These are phyloP conservation scores for Trialeurodes vaporariorum DNA, from an alignment of 1,140 invertebrate genomes.

Conservation along the genomic window DNA sequence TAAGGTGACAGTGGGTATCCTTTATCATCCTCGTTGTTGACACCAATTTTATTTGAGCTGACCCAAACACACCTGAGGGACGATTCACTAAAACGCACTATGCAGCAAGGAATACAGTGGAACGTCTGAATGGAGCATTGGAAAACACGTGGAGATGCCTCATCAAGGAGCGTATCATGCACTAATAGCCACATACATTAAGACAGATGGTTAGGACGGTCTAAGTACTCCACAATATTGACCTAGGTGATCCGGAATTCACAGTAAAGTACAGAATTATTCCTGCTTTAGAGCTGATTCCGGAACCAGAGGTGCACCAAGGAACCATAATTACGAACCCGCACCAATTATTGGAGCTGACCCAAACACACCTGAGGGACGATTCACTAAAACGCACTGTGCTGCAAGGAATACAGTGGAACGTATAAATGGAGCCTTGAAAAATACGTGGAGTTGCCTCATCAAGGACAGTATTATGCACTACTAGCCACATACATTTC, in stretches of 20 bases:
- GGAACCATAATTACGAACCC: too few species aligned
- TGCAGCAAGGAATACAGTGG: background rate
- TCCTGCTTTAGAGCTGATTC: too few species aligned
- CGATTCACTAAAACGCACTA: background rate
- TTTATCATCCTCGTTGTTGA: background rate
- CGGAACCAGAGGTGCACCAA: too few species aligned
- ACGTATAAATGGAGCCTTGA: background rate
- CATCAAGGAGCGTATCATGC: background rate
- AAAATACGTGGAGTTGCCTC: background rate
- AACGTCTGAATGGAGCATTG: background rate
- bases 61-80: background rate
- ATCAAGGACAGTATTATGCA: background rate
- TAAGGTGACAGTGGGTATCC: background rate
- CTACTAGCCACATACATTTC: background rate
- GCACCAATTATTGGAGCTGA: background rate
- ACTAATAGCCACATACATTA: background rate
- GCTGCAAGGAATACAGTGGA: background rate
- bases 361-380: background rate
- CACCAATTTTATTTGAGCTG: background rate
- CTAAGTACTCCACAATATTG: background rate
- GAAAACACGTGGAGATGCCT: background rate
- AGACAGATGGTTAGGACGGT: background rate
- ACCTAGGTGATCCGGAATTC: too few species aligned
- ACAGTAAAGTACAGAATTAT: too few species aligned
- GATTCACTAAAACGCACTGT: background rate